A percentile compares a stretch with the other conserved stretches of the same genome.
Conservation (phyloP, 2,113 vertebrate species). For the Pagrus major region DNA sequence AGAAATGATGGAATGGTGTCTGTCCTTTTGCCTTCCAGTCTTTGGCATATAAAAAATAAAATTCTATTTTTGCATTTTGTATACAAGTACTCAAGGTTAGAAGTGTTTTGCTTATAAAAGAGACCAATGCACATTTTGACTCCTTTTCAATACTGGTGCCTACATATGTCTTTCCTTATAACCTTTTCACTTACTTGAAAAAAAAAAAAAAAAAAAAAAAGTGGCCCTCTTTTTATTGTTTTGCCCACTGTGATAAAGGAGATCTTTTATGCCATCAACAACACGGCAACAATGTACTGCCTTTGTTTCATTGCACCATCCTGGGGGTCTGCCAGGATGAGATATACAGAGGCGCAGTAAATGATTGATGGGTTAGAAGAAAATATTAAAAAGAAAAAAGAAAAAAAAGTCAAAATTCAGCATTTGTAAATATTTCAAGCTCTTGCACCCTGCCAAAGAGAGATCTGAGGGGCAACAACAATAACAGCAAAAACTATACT, state of each 20-base stretch:
- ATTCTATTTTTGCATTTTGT: slow-evolving; percentile 46
- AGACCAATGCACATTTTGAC: slow-evolving; percentile 52
- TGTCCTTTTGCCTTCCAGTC: slow-evolving; percentile 46
- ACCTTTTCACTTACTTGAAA: slow-evolving; percentile 59
- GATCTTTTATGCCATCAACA: slow-evolving; percentile 75
- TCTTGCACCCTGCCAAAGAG: slow-evolving; percentile 68
- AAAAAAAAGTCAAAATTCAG: slow-evolving; percentile 63
- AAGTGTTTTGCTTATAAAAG: slow-evolving; percentile 49
- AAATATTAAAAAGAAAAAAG: slow-evolving; percentile 60
- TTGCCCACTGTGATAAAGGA: slow-evolving; percentile 68
- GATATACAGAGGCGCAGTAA: slow-evolving; percentile 53
- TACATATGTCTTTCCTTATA: slow-evolving; percentile 56
- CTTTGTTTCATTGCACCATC: slow-evolving; percentile 72
- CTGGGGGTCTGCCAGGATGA: slow-evolving; percentile 63
- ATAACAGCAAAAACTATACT: slow-evolving; percentile 60
- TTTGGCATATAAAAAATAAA: slow-evolving; percentile 35
- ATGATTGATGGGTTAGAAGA: slow-evolving; percentile 72
- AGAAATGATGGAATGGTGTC: slow-evolving; percentile 37
- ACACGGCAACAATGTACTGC: slow-evolving; percentile 62
- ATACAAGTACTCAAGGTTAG: slow-evolving; percentile 64
- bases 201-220: slow-evolving; percentile 45
- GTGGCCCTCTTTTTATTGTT: slow-evolving; percentile 56
- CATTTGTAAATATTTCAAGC: slow-evolving; percentile 78
- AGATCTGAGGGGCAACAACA: slow-evolving; percentile 72
- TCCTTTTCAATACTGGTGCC: slow-evolving; percentile 37